Base-by-base conservation (phyloP, 2,113 vertebrate genomes). In the Corydoras sp. region DNA sequence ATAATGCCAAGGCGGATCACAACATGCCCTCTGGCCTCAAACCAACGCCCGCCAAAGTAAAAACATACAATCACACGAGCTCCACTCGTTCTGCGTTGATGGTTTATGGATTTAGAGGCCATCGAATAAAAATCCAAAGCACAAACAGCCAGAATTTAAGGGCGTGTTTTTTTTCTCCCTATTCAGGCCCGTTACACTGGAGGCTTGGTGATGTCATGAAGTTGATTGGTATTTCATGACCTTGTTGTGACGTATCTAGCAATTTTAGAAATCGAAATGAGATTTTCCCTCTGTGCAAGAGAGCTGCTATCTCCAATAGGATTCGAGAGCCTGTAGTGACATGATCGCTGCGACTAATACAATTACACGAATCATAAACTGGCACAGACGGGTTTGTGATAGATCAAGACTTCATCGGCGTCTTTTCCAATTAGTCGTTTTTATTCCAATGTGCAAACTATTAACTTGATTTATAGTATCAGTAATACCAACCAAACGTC, bases 1-100 rank as follows among this genome's bases (percentile, higher is more conserved):
- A 89, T 89, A 91, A 90, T 89, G 84, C 87, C 86, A 89, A 82
- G 83, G 82, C 80, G 84, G 89, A 89, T 88, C 87, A 88, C 86
- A 87, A 85, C 87, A 81, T 90, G 86, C 86, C 88, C 88, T 83
- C 79, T 76, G 80, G 85, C 85, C 81, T 72, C 72, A 56, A 62
- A 81, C 62, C 72, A 69, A 64, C 60, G 35, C 58, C 61, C 69
- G 62, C 65, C 43, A 32, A 65, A 56, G 65, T 61, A 74, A 68
- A 72, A 72, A 71, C 49, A 72, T 56, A 76, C 12, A 72, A 65
- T 65, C 49, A 69, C 61, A 75, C 9, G 65, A 67, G 75, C 55
- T 30, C 30, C 30, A 58, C 50, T 12, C n/a, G 6, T 58, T 55
- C 24, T 6, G 18, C 29, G 18, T n/a, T 18, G 15, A 51, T 50